Evolutionary conservation across 92 coral and sea anemone genomes (phyloP).

Genomic region (Plumapathes pennacea): DNA sequence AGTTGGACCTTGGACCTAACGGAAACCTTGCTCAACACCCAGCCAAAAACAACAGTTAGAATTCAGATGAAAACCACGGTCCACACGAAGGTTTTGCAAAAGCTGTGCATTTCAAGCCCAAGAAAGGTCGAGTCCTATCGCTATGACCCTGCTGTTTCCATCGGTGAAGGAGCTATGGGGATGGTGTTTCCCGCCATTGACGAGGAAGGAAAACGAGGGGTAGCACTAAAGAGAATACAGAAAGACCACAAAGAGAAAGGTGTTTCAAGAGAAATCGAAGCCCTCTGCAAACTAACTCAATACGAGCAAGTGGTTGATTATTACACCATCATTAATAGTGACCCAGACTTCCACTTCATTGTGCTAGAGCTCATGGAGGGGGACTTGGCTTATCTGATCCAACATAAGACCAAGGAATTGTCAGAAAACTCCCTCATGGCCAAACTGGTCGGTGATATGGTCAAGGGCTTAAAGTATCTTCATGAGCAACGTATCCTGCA

Average conservation of each 20-base stretch:
- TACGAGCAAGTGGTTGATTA: conserved; percentile 46
- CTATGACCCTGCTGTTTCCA: conserved; percentile 9
- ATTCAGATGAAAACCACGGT: conserved; percentile 6
- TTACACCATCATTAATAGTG: conserved; percentile 20
- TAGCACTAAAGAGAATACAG: conserved; percentile 52
- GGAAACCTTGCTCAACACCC: neutral
- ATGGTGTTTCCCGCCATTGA: conserved; percentile 46
- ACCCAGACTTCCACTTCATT: conserved; percentile 30
- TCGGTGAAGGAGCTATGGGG: conserved; percentile 62
- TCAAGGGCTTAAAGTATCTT: conserved; percentile 47
- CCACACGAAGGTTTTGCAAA: conserved; percentile 6
- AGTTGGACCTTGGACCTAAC: neutral
- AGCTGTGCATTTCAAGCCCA: conserved; percentile 10
- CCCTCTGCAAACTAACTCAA: conserved; percentile 24
- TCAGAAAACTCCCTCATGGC: neutral
- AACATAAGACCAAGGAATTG: neutral
- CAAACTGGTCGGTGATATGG: conserved; percentile 31
- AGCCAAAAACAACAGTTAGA: conserved; percentile 4
- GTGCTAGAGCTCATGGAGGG: conserved; percentile 71
- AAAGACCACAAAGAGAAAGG: conserved; percentile 18
- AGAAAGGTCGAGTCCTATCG: conserved; percentile 27
- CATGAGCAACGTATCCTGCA: conserved; percentile 48
- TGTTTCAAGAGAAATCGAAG: conserved; percentile 44
- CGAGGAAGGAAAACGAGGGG: conserved; percentile 53
- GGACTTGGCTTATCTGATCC: conserved; percentile 30